Percentiles rank a stretch among this genome's conserved stretches.
Conservation (phyloP, 2,888 invertebrate species). For the Cheilosia vulpina region DNA sequence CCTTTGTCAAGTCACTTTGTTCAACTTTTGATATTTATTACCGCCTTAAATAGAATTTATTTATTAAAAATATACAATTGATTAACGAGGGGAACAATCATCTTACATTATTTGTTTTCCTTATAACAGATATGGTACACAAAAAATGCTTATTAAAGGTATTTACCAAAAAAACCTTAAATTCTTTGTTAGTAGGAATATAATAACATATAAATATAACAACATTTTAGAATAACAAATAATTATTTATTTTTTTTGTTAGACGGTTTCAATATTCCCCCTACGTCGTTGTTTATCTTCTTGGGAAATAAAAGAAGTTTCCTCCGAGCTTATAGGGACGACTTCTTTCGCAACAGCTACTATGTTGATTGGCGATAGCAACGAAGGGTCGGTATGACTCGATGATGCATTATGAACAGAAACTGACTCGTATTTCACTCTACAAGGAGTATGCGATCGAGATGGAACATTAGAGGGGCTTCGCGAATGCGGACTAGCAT, state of each 20-base stretch:
- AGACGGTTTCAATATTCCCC: slow-evolving; percentile 85
- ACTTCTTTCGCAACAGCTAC: slow-evolving; percentile 79
- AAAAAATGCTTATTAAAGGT: background rate
- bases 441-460: slow-evolving; percentile 84
- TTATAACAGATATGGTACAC: slow-evolving; percentile 13
- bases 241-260: slow-evolving; percentile 60
- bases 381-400: slow-evolving; percentile 73
- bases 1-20: too few relatives aligned
- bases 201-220: background rate
- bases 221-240: background rate
- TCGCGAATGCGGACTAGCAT: slow-evolving; percentile 83
- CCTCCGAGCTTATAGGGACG: slow-evolving; percentile 86
- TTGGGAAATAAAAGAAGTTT: slow-evolving; percentile 91
- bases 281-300: slow-evolving; percentile 83
- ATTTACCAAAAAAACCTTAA: background rate
- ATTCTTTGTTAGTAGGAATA: background rate
- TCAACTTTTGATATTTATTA: too few relatives aligned
- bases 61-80: slow-evolving; percentile 14
- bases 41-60: slow-evolving; percentile 3
- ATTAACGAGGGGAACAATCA: background rate
- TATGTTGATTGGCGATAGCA: slow-evolving; percentile 77
- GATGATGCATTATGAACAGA: slow-evolving; percentile 78
- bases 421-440: slow-evolving; percentile 79
- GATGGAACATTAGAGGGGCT: slow-evolving; percentile 81
- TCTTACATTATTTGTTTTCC: background rate